phyloP scores from a whole-genome alignment of 2,888 invertebrate species.

The Hydriomena furcata region DNA sequence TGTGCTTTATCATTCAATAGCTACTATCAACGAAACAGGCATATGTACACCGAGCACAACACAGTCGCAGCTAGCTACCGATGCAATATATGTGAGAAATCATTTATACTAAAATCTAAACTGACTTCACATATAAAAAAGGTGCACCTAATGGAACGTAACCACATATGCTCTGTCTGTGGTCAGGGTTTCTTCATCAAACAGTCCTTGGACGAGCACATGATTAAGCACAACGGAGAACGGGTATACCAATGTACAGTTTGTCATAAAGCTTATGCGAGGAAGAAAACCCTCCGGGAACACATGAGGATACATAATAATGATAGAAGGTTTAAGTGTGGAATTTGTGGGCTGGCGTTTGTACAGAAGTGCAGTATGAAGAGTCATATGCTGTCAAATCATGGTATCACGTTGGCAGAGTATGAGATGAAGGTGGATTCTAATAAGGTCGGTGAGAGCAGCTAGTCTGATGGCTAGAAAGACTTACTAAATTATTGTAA shows the following conservation, averaged over 20 bases:
- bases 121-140: constrained; percentile 71
- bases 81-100: constrained; percentile 72
- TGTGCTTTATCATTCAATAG: constrained; percentile 67
- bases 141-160: constrained; percentile 71
- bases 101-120: constrained; percentile 68
- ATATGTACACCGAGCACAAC: constrained; percentile 70
- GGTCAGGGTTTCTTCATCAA: constrained; percentile 72
- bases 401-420: constrained; percentile 62
- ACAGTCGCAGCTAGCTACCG: constrained; percentile 61
- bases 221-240: constrained; percentile 72
- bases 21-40: constrained; percentile 68
- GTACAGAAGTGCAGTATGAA: constrained; percentile 74
- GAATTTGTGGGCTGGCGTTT: constrained; percentile 62
- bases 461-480: too few species aligned
- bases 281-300: constrained; percentile 69
- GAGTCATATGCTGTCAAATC: constrained; percentile 72
- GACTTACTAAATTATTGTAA: too few species aligned
- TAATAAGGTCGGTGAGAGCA: not conserved
- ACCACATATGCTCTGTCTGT: constrained; percentile 69
- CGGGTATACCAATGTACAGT: constrained; percentile 65
- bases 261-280: constrained; percentile 66
- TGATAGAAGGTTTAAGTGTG: constrained; percentile 70
- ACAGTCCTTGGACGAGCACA: constrained; percentile 69
- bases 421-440: constrained; percentile 45
- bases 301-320: constrained; percentile 77